Evolutionary conservation across 2,888 invertebrate genomes (phyloP).

Genomic region (Galerucella calmariensis): DNA sequence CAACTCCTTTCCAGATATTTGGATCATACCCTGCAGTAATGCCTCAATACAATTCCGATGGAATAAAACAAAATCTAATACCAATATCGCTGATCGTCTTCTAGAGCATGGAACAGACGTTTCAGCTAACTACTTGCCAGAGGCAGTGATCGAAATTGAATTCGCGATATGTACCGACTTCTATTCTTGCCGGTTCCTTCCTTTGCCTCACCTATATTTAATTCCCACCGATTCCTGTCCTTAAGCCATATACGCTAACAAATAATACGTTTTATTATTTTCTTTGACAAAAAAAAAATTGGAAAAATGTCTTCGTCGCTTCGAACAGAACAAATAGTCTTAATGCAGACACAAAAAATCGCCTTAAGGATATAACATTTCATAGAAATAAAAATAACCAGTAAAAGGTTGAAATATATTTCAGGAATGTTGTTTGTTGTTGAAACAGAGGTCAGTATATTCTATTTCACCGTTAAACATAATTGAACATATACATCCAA

Average conservation of each 20-base stretch:
- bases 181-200: conserved; percentile 52
- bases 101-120: conserved; percentile 55
- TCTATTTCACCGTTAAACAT: background rate
- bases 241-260: conserved; percentile 50
- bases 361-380: conserved; percentile 1
- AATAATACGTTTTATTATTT: conserved; percentile 50
- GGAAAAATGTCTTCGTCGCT: conserved; percentile 30
- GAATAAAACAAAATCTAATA: conserved; percentile 44
- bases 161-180: conserved; percentile 56
- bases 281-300: conserved; percentile 33
- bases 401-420: background rate
- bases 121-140: conserved; percentile 56
- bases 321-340: conserved; percentile 24
- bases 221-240: conserved; percentile 53
- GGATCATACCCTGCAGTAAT: conserved; percentile 23
- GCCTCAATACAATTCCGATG: conserved; percentile 29
- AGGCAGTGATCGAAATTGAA: conserved; percentile 57
- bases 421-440: background rate
- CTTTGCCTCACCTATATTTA: conserved; percentile 55
- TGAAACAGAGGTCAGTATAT: background rate
- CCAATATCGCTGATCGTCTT: conserved; percentile 51
- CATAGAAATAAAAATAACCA: conserved; percentile 7
- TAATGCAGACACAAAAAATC: conserved; percentile 10
- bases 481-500: too few relatives aligned
- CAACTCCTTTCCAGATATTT: conserved; percentile 26